Evolutionary conservation across 2,888 invertebrate genomes (phyloP).

Genomic region (Alentia gelatinosa): DNA sequence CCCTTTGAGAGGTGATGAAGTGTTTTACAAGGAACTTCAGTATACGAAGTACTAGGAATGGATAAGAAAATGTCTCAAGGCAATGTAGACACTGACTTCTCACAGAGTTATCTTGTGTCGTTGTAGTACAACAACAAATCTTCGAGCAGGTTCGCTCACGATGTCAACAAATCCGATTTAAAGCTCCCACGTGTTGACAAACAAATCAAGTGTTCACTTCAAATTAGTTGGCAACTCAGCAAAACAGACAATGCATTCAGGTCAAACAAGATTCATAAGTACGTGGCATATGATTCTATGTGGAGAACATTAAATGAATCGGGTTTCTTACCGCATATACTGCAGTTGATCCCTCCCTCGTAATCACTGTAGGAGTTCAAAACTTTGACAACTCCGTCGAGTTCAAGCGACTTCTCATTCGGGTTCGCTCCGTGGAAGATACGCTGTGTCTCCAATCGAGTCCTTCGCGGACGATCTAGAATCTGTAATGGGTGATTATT

Average conservation of each 20-base stretch:
- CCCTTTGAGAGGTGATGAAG: too few species aligned
- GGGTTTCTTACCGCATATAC: conserved; percentile 38
- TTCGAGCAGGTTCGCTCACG: background rate
- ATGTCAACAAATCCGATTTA: background rate
- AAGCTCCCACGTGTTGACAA: background rate
- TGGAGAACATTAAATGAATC: background rate
- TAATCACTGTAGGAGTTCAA: conserved; percentile 27
- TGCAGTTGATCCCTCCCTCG: conserved; percentile 53
- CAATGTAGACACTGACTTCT: background rate
- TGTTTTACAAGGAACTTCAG: too few species aligned
- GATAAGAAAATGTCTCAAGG: background rate
- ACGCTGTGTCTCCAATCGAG: background rate
- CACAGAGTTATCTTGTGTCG: background rate
- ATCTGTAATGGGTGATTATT: background rate
- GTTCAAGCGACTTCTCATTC: conserved; percentile 9
- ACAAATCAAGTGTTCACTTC: background rate
- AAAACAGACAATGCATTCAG: too few species aligned
- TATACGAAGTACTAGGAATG: background rate
- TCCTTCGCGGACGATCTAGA: background rate
- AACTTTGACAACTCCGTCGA: conserved; percentile 36
- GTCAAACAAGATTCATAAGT: too few species aligned
- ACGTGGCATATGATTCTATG: background rate
- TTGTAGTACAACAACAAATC: background rate
- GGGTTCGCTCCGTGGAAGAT: background rate
- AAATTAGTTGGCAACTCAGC: background rate